Percentiles rank a stretch among this genome's conserved stretches.
Evolutionary conservation across 2,113 vertebrate species (phyloP).

Genomic region (Tenebrosternarchus preto): DNA sequence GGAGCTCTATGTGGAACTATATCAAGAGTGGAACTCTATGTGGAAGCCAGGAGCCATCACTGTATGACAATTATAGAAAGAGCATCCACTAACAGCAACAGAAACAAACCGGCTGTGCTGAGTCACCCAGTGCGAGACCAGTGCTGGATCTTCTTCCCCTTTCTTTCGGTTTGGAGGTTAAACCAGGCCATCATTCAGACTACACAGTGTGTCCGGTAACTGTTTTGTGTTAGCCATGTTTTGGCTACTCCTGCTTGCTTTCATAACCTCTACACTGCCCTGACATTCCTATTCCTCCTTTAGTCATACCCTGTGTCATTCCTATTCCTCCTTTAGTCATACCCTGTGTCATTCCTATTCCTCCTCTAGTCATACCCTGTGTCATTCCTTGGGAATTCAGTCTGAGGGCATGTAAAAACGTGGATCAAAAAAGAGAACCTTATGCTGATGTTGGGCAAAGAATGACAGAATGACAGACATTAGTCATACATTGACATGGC

Average conservation of each 20-base stretch:
- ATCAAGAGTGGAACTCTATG: not conserved
- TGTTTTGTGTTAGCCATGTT: constrained; percentile 15
- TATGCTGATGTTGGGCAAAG: too few relatives aligned
- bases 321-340: not conserved
- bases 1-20: not conserved
- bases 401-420: not conserved
- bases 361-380: not conserved
- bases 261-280: not conserved
- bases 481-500: not conserved
- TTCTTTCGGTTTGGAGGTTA: not conserved
- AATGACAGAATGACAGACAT: not conserved
- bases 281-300: not conserved
- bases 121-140: not conserved
- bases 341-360: not conserved
- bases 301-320: not conserved
- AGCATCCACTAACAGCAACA: not conserved
- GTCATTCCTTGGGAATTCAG: not conserved
- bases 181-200: constrained; percentile 1
- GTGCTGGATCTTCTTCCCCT: not conserved
- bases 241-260: constrained; percentile 31
- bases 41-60: too few relatives aligned
- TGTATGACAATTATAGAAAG: not conserved
- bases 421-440: not conserved
- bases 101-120: not conserved
- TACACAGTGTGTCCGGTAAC: constrained; percentile 25